These are phyloP conservation scores for Atherinosoma microstoma DNA, from an alignment of 2,797 vertebrate species.

Conservation along the genomic window DNA sequence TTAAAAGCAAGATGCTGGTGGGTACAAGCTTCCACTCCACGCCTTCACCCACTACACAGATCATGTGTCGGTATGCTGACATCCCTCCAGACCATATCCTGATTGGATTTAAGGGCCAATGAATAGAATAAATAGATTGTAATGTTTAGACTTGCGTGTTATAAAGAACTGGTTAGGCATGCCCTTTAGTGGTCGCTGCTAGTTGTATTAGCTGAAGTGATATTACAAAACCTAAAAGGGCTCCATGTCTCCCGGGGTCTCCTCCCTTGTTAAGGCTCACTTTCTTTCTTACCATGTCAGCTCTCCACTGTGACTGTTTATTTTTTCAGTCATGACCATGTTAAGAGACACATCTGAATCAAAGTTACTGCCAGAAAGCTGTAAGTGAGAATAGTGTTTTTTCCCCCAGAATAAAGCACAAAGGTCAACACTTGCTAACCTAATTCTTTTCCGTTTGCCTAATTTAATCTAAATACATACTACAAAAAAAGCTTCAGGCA, in stretches of 20 bases:
- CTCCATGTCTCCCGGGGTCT: conserved; percentile 41
- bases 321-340: conserved; percentile 68
- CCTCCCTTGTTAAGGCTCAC: conserved; percentile 35
- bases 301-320: conserved; percentile 52
- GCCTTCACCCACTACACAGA: conserved; percentile 16
- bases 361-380: conserved; percentile 58
- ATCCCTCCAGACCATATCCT: conserved; percentile 47
- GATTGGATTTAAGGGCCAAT: conserved; percentile 55
- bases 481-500: not conserved
- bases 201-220: conserved; percentile 51
- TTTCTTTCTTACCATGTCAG: conserved; percentile 41
- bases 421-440: not conserved
- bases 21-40: conserved; percentile 13
- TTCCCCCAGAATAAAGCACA: conserved; percentile 26
- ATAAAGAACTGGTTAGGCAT: conserved; percentile 41
- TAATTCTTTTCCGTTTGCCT: not conserved
- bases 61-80: conserved; percentile 52
- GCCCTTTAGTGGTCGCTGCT: conserved; percentile 37
- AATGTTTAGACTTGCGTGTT: conserved; percentile 53
- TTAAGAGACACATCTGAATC: conserved; percentile 67
- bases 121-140: conserved; percentile 62
- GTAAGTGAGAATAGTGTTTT: conserved; percentile 56
- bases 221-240: conserved; percentile 47
- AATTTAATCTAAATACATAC: not conserved
- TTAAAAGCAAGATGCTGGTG: conserved; percentile 26